Evolutionary conservation across 1,140 invertebrate genomes (phyloP).

Genomic region (Trichogramma pretiosum): DNA sequence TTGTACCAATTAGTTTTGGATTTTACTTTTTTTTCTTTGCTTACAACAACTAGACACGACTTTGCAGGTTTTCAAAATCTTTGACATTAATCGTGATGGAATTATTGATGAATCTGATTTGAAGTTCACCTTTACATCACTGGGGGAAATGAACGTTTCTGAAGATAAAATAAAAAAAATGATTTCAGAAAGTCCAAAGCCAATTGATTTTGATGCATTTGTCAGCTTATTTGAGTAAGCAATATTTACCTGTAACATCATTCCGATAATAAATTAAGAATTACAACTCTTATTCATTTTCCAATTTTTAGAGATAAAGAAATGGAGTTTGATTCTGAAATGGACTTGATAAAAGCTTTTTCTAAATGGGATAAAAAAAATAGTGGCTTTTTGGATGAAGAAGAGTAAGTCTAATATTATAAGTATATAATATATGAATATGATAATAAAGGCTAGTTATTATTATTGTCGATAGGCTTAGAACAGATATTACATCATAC

Average conservation of each 20-base stretch:
- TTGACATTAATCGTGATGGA: conserved; percentile 52
- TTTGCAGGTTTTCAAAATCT: conserved; percentile 53
- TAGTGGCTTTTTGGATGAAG: conserved; percentile 50
- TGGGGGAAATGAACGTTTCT: conserved; percentile 45
- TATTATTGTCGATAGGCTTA: neutral
- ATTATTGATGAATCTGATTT: conserved; percentile 51
- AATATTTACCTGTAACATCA: neutral
- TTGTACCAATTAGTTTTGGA: too few species aligned
- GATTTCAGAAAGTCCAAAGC: conserved; percentile 51
- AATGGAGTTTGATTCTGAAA: conserved; percentile 52
- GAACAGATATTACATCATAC: conserved; percentile 35
- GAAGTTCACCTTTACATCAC: conserved; percentile 47
- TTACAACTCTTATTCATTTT: too few species aligned
- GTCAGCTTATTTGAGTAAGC: conserved; percentile 47
- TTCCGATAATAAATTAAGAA: too few species aligned
- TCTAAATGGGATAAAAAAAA: conserved; percentile 53
- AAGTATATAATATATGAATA: too few species aligned
- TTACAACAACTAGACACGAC: too few species aligned
- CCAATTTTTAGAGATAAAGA: conserved; percentile 41
- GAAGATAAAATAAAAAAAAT: conserved; percentile 49
- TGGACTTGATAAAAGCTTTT: conserved; percentile 49
- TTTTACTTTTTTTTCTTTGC: neutral
- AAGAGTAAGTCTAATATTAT: conserved; percentile 49
- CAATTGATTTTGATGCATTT: conserved; percentile 53
- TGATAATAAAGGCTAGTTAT: neutral